Evolutionary conservation across 2,797 vertebrate genomes (phyloP), one percentile per base, ranked within the genome.

Genomic region (Characodon lateralis): DNA sequence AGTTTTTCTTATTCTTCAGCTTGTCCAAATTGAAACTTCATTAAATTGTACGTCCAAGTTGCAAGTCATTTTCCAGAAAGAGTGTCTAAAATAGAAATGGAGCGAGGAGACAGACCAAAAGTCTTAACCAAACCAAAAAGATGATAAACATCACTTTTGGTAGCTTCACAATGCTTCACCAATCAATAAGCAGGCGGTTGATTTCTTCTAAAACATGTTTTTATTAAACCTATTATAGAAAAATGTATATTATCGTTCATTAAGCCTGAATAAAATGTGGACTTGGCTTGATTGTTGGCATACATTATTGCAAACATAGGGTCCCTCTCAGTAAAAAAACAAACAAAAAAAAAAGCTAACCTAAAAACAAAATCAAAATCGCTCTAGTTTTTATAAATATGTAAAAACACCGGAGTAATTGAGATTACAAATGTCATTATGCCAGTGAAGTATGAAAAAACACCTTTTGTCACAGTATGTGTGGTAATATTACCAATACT

Each of bases 111-210:
- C 70, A 72, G 39, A 18, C 61, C 24, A n/a, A 43, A 74, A 69
- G 89, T 24, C 43, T 22, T 65, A 74, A 79, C 78, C 89, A 76
- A 79, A 72, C 39, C 39, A 14, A 80, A 76, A 72, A 18, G 72
- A 69, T 68, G 53, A 65, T 20, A 50, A 63, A 74, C 26, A 74
- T 58, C 68, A 76, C 13, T 39, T 31, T 73, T 72, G 58, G 68
- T 26, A 55, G 31, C 66, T 41, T 43, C 18, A 0, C 20, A 16
- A 24, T 46, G 46, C 63, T 80, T 63, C 56, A 12, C 58, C 39
- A 72, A 76, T 59, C 20, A 76, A 58, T 48, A 69, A 72, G 35
- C 39, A 66, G 59, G 16, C 58, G 50, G 39, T 35, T 76, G 20
- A 66, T 46, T 46, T 46, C 7, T 46, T 46, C 7, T 46, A 10